phyloP scores from a whole-genome alignment of 2,113 vertebrate genomes.

The Oceanodroma tethys region DNA sequence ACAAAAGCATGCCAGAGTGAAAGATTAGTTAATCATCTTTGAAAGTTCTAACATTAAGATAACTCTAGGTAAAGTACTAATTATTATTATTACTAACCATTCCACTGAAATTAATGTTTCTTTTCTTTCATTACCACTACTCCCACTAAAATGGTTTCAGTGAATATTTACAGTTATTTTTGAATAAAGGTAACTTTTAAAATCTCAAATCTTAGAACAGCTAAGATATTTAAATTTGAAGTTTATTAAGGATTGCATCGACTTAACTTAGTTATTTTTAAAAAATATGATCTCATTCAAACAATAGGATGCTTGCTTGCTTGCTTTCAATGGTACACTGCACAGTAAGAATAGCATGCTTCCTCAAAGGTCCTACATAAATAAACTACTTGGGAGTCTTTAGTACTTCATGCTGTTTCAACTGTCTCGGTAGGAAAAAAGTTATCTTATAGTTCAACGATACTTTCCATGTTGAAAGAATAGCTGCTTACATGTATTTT shows the following conservation, averaged over 20 bases:
- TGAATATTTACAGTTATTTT: neutral
- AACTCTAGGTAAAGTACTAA: neutral
- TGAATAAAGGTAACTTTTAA: neutral
- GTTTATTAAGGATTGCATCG: neutral
- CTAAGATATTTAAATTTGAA: neutral
- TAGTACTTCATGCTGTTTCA: neutral
- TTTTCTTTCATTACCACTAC: neutral
- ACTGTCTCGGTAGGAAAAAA: neutral
- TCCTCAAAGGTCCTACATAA: neutral
- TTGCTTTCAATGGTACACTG: constrained; percentile 13
- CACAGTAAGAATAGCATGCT: neutral
- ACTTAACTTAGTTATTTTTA: neutral
- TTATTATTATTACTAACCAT: neutral
- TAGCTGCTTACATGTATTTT: neutral
- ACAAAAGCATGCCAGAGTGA: neutral
- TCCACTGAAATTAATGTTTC: neutral
- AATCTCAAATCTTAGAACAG: neutral
- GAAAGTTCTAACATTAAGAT: neutral
- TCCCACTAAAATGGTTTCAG: neutral
- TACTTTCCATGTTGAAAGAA: neutral
- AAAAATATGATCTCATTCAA: neutral
- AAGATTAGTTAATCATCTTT: neutral
- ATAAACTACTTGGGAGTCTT: neutral
- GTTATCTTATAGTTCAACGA: neutral
- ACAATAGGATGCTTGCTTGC: constrained; percentile 22